Base-by-base conservation (phyloP, 92 coral and sea anemone species). In the Actinernus sp. region DNA sequence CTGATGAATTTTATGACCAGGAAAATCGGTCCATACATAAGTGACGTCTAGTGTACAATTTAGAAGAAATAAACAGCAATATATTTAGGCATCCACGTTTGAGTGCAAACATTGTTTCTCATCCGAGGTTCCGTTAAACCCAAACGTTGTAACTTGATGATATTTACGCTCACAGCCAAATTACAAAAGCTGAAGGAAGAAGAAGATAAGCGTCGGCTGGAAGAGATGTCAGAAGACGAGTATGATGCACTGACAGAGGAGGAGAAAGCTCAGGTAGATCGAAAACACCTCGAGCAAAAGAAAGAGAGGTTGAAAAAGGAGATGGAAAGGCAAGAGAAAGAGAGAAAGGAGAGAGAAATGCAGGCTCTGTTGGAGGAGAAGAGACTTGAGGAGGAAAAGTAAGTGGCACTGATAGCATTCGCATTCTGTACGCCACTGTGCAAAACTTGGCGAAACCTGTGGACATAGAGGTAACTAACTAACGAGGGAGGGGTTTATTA, bases 201-300 rank as follows among this genome's bases (percentile, higher is more conserved):
- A 37, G 97, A 89, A 16, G 99, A 95, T 51, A 95, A 91, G 43
- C 91, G 91, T 10, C 93, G 99, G 6, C 83, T 95, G 31, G 97
- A 95, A 59, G 99, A 95, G 85, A 95, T 95, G 99, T 90, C 97
- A 1, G 99, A 95, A 46, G 99, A 95, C 31, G 99, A 95, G 67
- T 95, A 95, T 64, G 99, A 95, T 44, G 92, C 96, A 22, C 72
- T 95, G 59, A 91, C 96, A 2, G 99, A 95, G 48, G 95, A 91
- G 13, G 95, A 95, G 78, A 95, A 95, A 43, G 97, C 87, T 22
- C 95, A 88, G 24, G 97, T 95, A 54, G 99, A 95, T 52, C 87
- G 89, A 47, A 95, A 95, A 55, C 97, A 92, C 55, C 64, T 95
- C 68, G 97, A 87, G 57, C 97, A 95, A 75, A 95, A 95, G 80